phyloP scores from a whole-genome alignment of 2,888 invertebrate genomes.

The Exephanes ischioxanthus region DNA sequence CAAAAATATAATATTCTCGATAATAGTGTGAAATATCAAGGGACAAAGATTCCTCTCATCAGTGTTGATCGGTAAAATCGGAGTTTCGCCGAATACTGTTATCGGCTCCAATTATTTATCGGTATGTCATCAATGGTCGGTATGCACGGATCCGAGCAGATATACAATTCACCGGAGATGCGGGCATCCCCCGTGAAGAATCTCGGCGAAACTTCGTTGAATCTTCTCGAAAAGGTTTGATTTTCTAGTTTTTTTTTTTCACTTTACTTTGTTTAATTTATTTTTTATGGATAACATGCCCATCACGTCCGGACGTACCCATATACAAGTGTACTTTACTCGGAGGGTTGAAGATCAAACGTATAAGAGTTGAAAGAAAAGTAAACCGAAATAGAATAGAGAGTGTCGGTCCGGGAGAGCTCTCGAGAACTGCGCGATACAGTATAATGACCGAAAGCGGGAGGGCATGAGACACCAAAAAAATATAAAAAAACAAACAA shows the following conservation, averaged over 20 bases:
- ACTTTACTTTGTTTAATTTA: neutral
- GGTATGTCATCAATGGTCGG: slow-evolving; percentile 19
- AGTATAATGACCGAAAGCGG: slow-evolving; percentile 44
- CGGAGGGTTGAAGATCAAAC: slow-evolving; percentile 23
- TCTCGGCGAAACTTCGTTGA: slow-evolving; percentile 69
- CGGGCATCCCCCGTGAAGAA: slow-evolving; percentile 61
- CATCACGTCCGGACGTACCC: neutral
- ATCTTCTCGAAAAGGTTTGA: slow-evolving; percentile 75
- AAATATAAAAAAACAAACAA: neutral
- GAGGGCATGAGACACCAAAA: slow-evolving; percentile 27
- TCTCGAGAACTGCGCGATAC: slow-evolving; percentile 59
- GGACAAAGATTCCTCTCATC: neutral
- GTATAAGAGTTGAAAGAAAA: slow-evolving; percentile 28
- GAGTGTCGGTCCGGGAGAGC: slow-evolving; percentile 77
- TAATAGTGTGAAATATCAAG: neutral
- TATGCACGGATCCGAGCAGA: slow-evolving; percentile 53
- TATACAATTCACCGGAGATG: slow-evolving; percentile 55
- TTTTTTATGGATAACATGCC: neutral
- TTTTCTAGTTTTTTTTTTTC: neutral
- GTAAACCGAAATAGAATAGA: slow-evolving; percentile 78
- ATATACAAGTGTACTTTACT: neutral
- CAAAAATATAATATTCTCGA: neutral
- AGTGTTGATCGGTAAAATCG: neutral
- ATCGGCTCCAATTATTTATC: slow-evolving; percentile 1
- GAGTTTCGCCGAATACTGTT: neutral